These are phyloP conservation scores for Listrodromus nycthemerus DNA, from an alignment of 2,888 invertebrate genomes.

Conservation along the genomic window DNA sequence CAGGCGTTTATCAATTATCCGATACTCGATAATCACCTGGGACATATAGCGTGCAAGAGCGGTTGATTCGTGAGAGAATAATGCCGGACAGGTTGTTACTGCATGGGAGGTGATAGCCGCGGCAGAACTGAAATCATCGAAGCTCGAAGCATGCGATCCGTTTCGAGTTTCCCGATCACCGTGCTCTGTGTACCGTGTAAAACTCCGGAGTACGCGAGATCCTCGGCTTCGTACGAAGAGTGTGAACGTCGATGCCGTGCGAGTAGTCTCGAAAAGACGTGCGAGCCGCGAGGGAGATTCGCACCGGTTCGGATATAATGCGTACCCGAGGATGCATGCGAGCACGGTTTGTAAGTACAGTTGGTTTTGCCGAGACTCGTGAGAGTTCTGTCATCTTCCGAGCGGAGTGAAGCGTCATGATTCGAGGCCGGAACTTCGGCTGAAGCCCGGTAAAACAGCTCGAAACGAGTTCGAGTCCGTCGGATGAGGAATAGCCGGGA, in stretches of 20 bases:
- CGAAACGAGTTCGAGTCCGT: neutral
- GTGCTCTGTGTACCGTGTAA: neutral
- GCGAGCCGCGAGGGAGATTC: slow-evolving; percentile 8
- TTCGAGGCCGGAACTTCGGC: slow-evolving; percentile 38
- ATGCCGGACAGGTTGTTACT: slow-evolving; percentile 5
- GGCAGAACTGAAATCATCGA: neutral
- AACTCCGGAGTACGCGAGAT: neutral
- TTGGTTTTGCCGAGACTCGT: neutral
- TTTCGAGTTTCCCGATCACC: neutral
- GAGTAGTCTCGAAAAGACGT: neutral
- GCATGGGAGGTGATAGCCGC: neutral
- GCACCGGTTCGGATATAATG: slow-evolving; percentile 27
- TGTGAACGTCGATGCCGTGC: neutral
- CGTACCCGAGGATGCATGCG: slow-evolving; percentile 10
- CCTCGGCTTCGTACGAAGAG: neutral
- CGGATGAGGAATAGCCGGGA: too few species aligned
- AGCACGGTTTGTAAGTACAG: slow-evolving; percentile 8
- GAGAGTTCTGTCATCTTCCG: neutral
- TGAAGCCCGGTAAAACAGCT: slow-evolving; percentile 35
- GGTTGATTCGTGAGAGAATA: slow-evolving; percentile 22
- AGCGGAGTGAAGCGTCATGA: slow-evolving; percentile 19
- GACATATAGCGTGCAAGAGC: neutral
- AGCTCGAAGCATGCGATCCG: slow-evolving; percentile 15
- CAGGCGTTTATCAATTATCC: slow-evolving; percentile 7
- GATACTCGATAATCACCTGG: neutral